Evolutionary conservation across 2,888 invertebrate genomes (phyloP).

Genomic region (Chrysolina americana): DNA sequence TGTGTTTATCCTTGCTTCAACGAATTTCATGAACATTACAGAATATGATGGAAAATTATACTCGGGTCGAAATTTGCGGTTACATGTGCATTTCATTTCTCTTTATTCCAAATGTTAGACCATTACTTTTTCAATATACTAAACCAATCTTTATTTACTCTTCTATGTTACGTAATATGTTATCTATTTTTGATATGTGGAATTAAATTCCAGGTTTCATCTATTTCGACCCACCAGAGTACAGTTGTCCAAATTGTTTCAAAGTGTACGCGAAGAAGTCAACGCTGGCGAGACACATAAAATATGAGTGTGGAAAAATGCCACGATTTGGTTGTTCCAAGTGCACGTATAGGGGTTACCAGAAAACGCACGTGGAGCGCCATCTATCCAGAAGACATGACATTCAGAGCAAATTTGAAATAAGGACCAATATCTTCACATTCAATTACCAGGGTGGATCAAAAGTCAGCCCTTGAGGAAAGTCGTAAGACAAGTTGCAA

Average conservation of each 20-base stretch:
- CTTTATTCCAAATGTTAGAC: constrained; percentile 8
- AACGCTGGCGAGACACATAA: constrained; percentile 59
- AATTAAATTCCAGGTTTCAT: constrained; percentile 51
- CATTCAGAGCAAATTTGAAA: constrained; percentile 55
- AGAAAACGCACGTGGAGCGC: constrained; percentile 62
- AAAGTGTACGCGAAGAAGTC: constrained; percentile 59
- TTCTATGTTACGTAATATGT: constrained; percentile 29
- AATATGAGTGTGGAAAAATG: constrained; percentile 63
- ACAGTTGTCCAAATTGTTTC: constrained; percentile 54
- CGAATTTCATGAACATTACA: constrained; percentile 48
- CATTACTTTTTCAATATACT: not conserved
- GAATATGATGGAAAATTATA: constrained; percentile 26
- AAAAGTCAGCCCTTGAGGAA: constrained; percentile 4
- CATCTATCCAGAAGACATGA: constrained; percentile 62
- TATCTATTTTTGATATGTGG: constrained; percentile 36
- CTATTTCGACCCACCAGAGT: constrained; percentile 51
- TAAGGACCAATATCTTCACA: constrained; percentile 53
- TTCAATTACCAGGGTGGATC: constrained; percentile 39
- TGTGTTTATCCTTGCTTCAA: constrained; percentile 53
- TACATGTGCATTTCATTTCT: not conserved
- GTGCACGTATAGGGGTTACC: constrained; percentile 61
- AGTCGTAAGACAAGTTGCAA: not conserved
- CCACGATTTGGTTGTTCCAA: constrained; percentile 63
- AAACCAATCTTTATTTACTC: constrained; percentile 22
- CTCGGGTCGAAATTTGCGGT: not conserved